These are phyloP conservation scores for Drosophila nikananu DNA, from an alignment of 1,140 invertebrate genomes.

Conservation along the genomic window DNA sequence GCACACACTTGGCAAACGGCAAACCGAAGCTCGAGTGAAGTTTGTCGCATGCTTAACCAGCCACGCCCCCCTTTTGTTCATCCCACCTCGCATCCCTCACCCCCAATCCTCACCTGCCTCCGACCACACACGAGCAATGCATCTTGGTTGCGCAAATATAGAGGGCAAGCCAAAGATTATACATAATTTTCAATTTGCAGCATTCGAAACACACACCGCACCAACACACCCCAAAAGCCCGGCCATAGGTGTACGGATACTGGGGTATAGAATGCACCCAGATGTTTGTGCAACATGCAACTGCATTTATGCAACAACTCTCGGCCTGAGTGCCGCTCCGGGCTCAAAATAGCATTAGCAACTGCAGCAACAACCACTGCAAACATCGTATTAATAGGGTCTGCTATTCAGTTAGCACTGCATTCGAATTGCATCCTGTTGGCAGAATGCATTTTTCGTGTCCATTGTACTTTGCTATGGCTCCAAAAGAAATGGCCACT, in stretches of 20 bases:
- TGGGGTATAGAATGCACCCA: conserved; percentile 16
- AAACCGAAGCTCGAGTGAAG: conserved; percentile 54
- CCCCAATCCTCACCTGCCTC: not conserved
- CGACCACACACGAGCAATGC: conserved; percentile 51
- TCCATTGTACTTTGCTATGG: conserved; percentile 15
- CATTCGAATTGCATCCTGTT: conserved; percentile 41
- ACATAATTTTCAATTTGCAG: conserved; percentile 77
- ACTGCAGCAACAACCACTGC: conserved; percentile 31
- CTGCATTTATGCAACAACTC: conserved; percentile 76
- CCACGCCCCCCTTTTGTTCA: conserved; percentile 5
- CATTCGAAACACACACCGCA: conserved; percentile 34
- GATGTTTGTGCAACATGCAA: conserved; percentile 68
- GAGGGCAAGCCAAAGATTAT: conserved; percentile 69
- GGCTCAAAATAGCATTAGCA: conserved; percentile 46
- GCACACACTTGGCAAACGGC: conserved; percentile 67
- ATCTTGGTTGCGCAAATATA: conserved; percentile 71
- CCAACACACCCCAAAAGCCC: not conserved
- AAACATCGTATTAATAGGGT: conserved; percentile 36
- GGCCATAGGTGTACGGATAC: conserved; percentile 1
- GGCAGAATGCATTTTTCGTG: conserved; percentile 71
- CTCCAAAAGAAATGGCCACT: conserved; percentile 13
- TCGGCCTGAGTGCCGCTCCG: conserved; percentile 51
- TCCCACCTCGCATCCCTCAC: not conserved
- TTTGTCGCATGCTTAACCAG: conserved; percentile 33
- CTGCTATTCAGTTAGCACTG: conserved; percentile 44